Percentiles rank a stretch among this genome's conserved stretches.
These are phyloP conservation scores for Cryptomyrus ogoouensis DNA, from an alignment of 2,113 vertebrate genomes.

Conservation along the genomic window DNA sequence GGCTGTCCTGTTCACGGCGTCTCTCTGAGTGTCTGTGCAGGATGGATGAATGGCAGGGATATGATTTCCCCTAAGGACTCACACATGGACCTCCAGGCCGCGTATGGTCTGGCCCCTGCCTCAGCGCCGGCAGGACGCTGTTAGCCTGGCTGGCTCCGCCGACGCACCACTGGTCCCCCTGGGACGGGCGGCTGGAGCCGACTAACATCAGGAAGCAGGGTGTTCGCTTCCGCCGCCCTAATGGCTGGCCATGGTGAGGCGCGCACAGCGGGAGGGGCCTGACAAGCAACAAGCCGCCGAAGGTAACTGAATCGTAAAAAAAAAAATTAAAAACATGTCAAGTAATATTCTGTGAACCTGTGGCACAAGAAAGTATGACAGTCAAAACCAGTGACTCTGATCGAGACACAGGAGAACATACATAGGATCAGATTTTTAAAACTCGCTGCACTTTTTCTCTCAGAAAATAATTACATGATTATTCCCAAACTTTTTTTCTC, in stretches of 20 bases:
- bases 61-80: not conserved
- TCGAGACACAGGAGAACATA: not conserved
- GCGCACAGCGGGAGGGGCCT: not conserved
- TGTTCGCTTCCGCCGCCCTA: not conserved
- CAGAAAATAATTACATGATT: not conserved
- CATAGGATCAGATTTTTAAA: not conserved
- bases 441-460: not conserved
- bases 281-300: not conserved
- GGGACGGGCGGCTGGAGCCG: not conserved
- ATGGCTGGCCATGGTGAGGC: not conserved
- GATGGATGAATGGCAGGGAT: not conserved
- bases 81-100: not conserved
- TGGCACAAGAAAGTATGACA: not conserved
- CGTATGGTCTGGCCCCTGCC: not conserved
- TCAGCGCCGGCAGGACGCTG: slow-evolving; percentile 2
- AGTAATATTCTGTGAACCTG: not conserved
- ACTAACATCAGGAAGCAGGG: not conserved
- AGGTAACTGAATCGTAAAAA: not conserved
- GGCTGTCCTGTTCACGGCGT: not conserved
- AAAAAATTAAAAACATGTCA: not conserved
- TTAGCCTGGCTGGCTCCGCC: not conserved
- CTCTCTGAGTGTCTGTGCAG: not conserved
- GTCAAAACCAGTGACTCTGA: not conserved
- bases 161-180: not conserved
- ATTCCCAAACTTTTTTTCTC: not conserved